Evolutionary conservation across 2,797 vertebrate genomes (phyloP).

Genomic region (Pangasius larnaudii): DNA sequence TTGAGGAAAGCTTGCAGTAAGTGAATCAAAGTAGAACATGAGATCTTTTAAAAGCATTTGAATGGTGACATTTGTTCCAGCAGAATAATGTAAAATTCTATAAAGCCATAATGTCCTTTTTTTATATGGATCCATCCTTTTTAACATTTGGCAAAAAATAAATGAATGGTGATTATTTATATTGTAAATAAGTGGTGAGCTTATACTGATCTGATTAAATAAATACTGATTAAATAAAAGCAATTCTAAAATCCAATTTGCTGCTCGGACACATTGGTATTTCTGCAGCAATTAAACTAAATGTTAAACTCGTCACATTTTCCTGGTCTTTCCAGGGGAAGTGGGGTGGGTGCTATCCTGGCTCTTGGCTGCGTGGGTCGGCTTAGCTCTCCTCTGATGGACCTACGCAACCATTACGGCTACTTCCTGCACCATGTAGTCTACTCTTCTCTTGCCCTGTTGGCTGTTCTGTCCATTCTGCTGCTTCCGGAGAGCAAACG

Average conservation of each 20-base stretch:
- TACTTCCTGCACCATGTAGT: conserved; percentile 89
- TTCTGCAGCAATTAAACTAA: not conserved
- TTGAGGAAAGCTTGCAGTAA: not conserved
- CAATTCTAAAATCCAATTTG: not conserved
- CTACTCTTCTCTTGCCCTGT: conserved; percentile 85
- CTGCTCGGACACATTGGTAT: not conserved
- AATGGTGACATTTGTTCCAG: not conserved
- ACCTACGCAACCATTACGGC: conserved; percentile 87
- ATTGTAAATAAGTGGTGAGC: not conserved
- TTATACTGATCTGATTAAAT: not conserved
- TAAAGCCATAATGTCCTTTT: not conserved
- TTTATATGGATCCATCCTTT: not conserved
- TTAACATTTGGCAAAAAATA: not conserved
- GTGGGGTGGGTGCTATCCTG: conserved; percentile 79
- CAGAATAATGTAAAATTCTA: too few relatives aligned
- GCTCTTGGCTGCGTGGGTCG: conserved; percentile 85
- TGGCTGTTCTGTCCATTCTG: conserved; percentile 88
- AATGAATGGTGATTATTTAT: not conserved
- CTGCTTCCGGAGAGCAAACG: conserved; percentile 90
- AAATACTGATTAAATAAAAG: not conserved
- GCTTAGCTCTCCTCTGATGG: conserved; percentile 86
- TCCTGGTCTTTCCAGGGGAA: conserved; percentile 73
- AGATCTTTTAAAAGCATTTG: not conserved
- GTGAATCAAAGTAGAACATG: not conserved
- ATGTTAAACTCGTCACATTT: not conserved